Evolutionary conservation across 2,113 vertebrate genomes (phyloP), one percentile per base, ranked within the genome.

Genomic region (Amia ocellicauda): DNA sequence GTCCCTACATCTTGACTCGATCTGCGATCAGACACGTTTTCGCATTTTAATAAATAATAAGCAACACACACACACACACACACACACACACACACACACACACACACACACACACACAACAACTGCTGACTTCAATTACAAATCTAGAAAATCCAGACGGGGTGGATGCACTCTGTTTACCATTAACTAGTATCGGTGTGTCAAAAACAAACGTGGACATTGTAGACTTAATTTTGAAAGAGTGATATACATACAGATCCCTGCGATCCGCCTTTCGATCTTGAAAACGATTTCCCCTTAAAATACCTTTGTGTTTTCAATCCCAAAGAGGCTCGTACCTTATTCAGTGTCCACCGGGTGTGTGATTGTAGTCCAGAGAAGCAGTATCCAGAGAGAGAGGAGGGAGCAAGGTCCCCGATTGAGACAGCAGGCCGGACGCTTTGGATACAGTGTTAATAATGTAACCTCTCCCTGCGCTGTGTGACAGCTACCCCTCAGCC

Each of bases 401-500:
- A 42, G 40, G 8, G 42, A 23, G 13, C 22, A 42, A 24, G 8
- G 42, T 28, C 16, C 19, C 28, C 26, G n/a, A 29, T 11, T 28
- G 26, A 8, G 42, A 57, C 24, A 47, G 54, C 58, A 56, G 63
- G 63, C 63, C 63, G 31, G 63, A 27, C 54, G 28, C 36, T 60
- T 58, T 28, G 19, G 17, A 40, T 47, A 17, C 43, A 57, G 63
- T 43, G n/a, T n/a, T n/a, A 27, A 47, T 53, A 53, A 40, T 53
- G 26, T 63, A 53, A 54, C 63, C 26, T 61, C 59, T n/a, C n/a
- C 19, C 26, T 50, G 36, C 36, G 54, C 45, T 24, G 63, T 58
- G 55, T 65, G 63, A 65, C 63, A 58, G 63, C 63, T 57, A 43
- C 55, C 55, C 63, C 23, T 20, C 59, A 17, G 4, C 4, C 24